Conservation (phyloP, 1,140 invertebrate species). For the Penaeus indicus region DNA sequence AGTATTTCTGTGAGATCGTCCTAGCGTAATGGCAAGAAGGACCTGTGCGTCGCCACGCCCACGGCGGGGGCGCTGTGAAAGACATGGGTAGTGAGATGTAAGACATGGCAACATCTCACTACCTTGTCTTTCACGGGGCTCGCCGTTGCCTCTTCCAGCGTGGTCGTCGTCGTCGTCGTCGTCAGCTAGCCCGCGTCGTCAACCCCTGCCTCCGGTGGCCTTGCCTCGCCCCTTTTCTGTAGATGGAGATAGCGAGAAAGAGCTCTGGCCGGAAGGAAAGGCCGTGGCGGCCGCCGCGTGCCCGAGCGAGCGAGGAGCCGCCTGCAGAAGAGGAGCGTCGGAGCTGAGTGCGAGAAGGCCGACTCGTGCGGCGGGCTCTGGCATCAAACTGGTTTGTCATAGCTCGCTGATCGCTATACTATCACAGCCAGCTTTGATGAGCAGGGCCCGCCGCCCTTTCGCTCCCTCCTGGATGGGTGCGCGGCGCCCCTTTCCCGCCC, state of each 20-base stretch:
- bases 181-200: too few species aligned
- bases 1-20: neutral
- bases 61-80: constrained; percentile 76
- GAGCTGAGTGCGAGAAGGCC: neutral
- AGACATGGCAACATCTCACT: constrained; percentile 81
- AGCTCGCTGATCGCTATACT: constrained; percentile 72
- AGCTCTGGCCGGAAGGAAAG: neutral
- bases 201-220: neutral
- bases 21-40: neutral
- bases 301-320: neutral
- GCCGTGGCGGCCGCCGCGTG: neutral
- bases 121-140: constrained; percentile 91
- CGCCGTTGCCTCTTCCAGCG: constrained; percentile 15
- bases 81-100: constrained; percentile 97
- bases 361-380: constrained; percentile 71
- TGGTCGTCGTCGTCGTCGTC: too few species aligned
- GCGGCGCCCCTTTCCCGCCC: neutral
- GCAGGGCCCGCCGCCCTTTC: constrained; percentile 74
- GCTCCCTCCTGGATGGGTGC: neutral
- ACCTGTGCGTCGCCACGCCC: neutral
- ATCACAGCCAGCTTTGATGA: constrained; percentile 83
- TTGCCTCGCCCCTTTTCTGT: neutral
- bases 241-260: neutral
- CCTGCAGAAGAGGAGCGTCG: neutral
- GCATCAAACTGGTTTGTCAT: constrained; percentile 84